Conservation (phyloP, 1,140 invertebrate genomes). For the Zaprionus davidi region DNA sequence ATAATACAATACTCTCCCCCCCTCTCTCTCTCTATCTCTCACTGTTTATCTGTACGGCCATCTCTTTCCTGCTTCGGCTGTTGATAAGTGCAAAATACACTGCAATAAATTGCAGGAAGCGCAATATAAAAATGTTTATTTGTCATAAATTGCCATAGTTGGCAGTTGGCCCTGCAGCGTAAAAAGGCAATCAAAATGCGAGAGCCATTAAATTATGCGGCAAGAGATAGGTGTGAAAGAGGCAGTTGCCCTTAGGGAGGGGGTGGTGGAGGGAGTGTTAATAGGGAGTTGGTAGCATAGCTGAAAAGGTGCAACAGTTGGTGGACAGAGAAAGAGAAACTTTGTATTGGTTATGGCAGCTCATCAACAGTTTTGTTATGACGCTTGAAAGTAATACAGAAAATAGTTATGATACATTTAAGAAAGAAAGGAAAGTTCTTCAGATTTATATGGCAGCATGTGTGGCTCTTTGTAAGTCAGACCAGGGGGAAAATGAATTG, state of each 20-base stretch:
- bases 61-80: conserved; percentile 45
- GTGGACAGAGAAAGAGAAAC: neutral
- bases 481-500: neutral
- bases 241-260: neutral
- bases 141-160: conserved; percentile 66
- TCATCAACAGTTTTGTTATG: neutral
- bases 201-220: conserved; percentile 29
- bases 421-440: neutral
- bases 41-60: neutral
- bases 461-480: neutral
- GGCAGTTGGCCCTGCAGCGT: conserved; percentile 48
- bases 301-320: neutral
- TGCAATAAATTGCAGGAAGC: conserved; percentile 74
- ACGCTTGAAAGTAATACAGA: neutral
- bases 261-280: too few species aligned
- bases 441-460: neutral
- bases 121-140: conserved; percentile 77
- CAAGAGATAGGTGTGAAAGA: conserved; percentile 6
- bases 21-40: neutral
- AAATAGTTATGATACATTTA: neutral
- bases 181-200: conserved; percentile 50
- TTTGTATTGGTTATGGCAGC: neutral
- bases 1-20: neutral
- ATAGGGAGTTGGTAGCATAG: neutral
- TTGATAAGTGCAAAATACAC: conserved; percentile 58